Evolutionary conservation across 2,797 vertebrate species (phyloP).

Genomic region (Chrosomus eos): DNA sequence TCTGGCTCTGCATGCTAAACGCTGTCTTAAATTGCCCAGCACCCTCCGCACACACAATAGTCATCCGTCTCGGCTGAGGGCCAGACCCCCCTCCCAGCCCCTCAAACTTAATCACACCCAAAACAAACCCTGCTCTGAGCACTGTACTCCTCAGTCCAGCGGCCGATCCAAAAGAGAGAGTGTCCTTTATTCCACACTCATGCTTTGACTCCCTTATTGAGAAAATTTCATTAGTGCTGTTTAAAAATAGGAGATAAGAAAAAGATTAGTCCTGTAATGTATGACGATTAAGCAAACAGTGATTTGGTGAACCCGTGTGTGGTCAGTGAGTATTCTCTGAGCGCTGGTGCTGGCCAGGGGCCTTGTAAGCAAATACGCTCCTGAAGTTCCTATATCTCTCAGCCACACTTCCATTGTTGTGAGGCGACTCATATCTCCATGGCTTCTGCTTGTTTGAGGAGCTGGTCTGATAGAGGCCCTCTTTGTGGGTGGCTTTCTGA

Average conservation of each 20-base stretch:
- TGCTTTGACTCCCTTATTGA: neutral
- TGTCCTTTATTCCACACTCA: neutral
- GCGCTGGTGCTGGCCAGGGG: conserved; percentile 44
- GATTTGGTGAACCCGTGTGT: conserved; percentile 47
- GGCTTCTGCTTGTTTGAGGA: conserved; percentile 65
- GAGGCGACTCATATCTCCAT: conserved; percentile 61
- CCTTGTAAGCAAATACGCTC: conserved; percentile 58
- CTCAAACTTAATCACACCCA: conserved; percentile 42
- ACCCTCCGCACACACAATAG: conserved; percentile 57
- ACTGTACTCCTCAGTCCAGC: conserved; percentile 14
- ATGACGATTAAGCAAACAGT: conserved; percentile 25
- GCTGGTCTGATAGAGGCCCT: conserved; percentile 58
- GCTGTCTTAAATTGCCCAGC: conserved; percentile 60
- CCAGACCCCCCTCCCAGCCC: conserved; percentile 38
- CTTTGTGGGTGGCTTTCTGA: conserved; percentile 62
- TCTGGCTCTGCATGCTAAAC: conserved; percentile 63
- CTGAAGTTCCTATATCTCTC: conserved; percentile 55
- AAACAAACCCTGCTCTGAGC: conserved; percentile 41
- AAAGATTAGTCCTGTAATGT: conserved; percentile 26
- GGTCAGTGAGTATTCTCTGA: conserved; percentile 41
- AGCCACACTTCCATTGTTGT: conserved; percentile 64
- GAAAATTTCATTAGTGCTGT: neutral
- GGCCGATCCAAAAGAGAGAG: neutral
- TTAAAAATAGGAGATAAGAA: conserved; percentile 17
- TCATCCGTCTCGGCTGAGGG: conserved; percentile 42